These are phyloP conservation scores for Watsonalla binaria DNA, from an alignment of 2,888 invertebrate genomes.

Conservation along the genomic window DNA sequence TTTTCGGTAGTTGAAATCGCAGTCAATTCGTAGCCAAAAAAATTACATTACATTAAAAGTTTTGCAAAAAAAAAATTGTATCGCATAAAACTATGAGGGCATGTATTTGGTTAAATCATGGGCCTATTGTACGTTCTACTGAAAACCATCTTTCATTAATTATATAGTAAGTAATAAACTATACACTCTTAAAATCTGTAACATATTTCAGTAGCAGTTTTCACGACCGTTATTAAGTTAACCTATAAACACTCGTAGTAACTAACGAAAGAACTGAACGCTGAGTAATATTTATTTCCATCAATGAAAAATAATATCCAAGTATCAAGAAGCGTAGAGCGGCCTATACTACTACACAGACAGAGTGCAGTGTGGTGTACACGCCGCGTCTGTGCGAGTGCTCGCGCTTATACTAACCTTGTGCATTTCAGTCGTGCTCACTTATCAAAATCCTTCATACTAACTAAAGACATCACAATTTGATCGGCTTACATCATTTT, in stretches of 20 bases:
- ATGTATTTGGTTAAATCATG: too few relatives aligned
- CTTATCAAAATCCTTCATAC: conserved; percentile 56
- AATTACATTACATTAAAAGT: background rate
- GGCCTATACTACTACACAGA: conserved; percentile 52
- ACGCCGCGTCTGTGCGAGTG: conserved; percentile 49
- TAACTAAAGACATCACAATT: conserved; percentile 45
- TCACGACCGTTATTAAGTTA: too few relatives aligned
- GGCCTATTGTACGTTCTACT: too few relatives aligned
- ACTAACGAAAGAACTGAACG: background rate
- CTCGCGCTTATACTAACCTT: conserved; percentile 67
- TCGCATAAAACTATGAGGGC: too few relatives aligned
- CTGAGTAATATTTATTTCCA: background rate
- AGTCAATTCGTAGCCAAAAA: background rate
- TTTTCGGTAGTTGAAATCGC: too few relatives aligned
- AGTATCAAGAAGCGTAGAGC: conserved; percentile 35
- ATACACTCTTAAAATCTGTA: too few relatives aligned
- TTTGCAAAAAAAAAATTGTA: too few relatives aligned
- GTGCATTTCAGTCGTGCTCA: conserved; percentile 63
- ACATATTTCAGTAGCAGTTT: too few relatives aligned
- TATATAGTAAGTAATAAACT: too few relatives aligned
- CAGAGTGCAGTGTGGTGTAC: conserved; percentile 58
- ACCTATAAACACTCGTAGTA: too few relatives aligned
- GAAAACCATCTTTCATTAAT: too few relatives aligned
- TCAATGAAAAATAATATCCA: conserved; percentile 11
- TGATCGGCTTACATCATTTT: conserved; percentile 20